These are phyloP conservation scores for Odontesthes bonariensis DNA, from an alignment of 2,113 vertebrate genomes.

Conservation along the genomic window DNA sequence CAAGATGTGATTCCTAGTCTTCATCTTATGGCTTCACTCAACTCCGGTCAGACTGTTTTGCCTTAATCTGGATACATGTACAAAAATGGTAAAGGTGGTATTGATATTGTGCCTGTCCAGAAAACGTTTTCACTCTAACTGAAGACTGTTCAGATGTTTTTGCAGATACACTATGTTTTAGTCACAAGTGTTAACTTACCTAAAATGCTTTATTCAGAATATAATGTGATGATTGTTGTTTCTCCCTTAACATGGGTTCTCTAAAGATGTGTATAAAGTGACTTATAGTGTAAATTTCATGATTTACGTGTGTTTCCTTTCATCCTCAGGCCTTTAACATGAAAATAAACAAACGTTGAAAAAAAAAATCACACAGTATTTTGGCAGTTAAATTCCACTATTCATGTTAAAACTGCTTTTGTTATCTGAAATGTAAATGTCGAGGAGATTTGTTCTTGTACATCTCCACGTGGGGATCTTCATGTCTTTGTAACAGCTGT, in stretches of 20 bases:
- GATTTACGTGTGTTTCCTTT: constrained; percentile 40
- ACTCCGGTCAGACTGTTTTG: constrained; percentile 60
- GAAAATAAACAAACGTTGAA: constrained; percentile 6
- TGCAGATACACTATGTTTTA: constrained; percentile 48
- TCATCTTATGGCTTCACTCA: constrained; percentile 35
- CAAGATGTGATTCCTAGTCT: constrained; percentile 12
- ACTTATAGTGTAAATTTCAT: constrained; percentile 27
- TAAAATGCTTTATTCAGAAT: constrained; percentile 40
- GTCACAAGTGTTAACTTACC: constrained; percentile 21
- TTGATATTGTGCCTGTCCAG: constrained; percentile 76
- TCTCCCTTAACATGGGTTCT: constrained; percentile 39
- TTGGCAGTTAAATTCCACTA: constrained; percentile 5
- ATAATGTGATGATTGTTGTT: constrained; percentile 60
- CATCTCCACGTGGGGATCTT: constrained; percentile 28
- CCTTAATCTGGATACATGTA: constrained; percentile 76
- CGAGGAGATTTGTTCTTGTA: constrained; percentile 3
- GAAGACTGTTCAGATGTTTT: constrained; percentile 63
- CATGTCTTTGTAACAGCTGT: constrained; percentile 43
- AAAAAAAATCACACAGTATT: constrained; percentile 1
- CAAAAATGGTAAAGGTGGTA: constrained; percentile 62
- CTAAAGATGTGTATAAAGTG: constrained; percentile 47
- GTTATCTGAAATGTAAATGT: constrained; percentile 6
- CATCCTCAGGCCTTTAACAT: constrained; percentile 19
- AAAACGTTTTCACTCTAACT: constrained; percentile 51
- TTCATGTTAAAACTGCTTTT: neutral